A percentile compares a stretch with the other conserved stretches of the same genome.
These are phyloP conservation scores for Pseudococcus viburni DNA, from an alignment of 2,888 invertebrate genomes.

Conservation along the genomic window DNA sequence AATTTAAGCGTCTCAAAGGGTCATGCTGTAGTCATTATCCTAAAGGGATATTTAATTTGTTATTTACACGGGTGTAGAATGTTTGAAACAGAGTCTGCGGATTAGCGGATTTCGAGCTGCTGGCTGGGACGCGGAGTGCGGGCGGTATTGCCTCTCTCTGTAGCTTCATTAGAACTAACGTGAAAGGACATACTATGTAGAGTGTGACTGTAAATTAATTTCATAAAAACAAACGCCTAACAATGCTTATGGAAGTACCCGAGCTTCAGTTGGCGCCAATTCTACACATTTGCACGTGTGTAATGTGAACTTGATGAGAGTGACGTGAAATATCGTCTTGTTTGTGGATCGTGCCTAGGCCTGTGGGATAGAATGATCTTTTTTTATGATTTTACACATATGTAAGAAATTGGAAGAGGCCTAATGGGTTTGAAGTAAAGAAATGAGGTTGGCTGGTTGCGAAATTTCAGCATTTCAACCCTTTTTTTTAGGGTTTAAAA, in stretches of 20 bases:
- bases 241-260: background rate
- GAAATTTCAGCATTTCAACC: too few relatives aligned
- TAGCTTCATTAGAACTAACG: conserved; percentile 36
- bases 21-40: conserved; percentile 45
- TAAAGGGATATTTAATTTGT: conserved; percentile 57
- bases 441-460: too few relatives aligned
- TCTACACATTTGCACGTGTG: conserved; percentile 1
- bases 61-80: conserved; percentile 42
- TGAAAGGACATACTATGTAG: background rate
- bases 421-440: too few relatives aligned
- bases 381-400: too few relatives aligned
- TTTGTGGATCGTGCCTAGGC: background rate
- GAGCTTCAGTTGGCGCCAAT: background rate
- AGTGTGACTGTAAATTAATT: conserved; percentile 50
- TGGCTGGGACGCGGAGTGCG: background rate
- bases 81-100: conserved; percentile 24
- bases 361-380: too few relatives aligned
- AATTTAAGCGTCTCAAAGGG: conserved; percentile 54
- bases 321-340: background rate
- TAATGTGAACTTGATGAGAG: conserved; percentile 49
- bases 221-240: conserved; percentile 54
- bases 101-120: background rate
- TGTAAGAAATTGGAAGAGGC: too few relatives aligned
- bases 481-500: too few relatives aligned
- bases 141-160: background rate